These are phyloP conservation scores for Phyllotis vaccarum DNA, from an alignment of 2,797 vertebrate genomes.

Conservation along the genomic window DNA sequence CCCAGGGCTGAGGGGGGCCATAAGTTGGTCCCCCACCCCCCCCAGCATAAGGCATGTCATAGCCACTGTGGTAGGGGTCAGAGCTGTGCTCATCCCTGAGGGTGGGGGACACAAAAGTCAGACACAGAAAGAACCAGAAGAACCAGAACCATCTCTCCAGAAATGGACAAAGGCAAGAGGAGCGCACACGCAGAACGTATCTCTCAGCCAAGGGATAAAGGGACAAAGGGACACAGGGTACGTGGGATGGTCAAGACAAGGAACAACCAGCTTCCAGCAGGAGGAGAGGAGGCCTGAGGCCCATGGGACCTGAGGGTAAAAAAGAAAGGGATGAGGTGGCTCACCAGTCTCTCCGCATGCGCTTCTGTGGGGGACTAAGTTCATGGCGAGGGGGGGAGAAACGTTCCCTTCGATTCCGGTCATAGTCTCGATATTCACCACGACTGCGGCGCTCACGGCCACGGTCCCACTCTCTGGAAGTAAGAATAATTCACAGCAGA, in stretches of 20 bases:
- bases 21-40: conserved; percentile 94
- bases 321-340: conserved; percentile 59
- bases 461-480: conserved; percentile 94
- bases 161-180: not conserved
- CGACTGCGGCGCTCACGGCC: conserved; percentile 94
- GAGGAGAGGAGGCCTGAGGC: not conserved
- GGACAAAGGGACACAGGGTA: not conserved
- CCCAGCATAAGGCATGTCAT: conserved; percentile 94
- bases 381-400: conserved; percentile 95
- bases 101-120: conserved; percentile 66
- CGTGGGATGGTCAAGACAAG: not conserved
- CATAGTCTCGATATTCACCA: conserved; percentile 96
- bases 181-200: not conserved
- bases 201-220: conserved; percentile 27
- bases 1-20: conserved; percentile 96
- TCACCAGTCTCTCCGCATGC: conserved; percentile 97
- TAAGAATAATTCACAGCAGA: not conserved
- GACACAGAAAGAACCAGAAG: conserved; percentile 23
- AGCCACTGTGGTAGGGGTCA: conserved; percentile 95
- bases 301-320: not conserved
- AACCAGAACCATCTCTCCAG: conserved; percentile 33
- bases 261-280: conserved; percentile 11
- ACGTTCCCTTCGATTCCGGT: conserved; percentile 93
- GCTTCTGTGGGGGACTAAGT: conserved; percentile 96
- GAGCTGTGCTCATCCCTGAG: conserved; percentile 96